Conservation (phyloP, 1,140 invertebrate genomes). For the Calycopis cecrops region DNA sequence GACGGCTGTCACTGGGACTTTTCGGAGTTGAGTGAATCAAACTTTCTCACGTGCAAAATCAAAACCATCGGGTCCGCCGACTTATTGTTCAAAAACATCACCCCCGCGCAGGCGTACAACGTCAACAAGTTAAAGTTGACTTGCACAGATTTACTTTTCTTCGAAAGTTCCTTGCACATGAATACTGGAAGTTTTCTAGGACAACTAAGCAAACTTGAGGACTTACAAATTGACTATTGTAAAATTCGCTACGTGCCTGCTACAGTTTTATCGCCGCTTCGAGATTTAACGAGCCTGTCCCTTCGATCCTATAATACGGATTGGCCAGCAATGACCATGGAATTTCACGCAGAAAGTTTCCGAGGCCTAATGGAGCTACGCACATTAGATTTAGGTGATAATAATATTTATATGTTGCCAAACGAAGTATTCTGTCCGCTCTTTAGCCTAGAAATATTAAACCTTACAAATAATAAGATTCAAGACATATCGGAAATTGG, state of each 20-base stretch:
- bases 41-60: constrained; percentile 81
- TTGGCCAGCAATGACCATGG: constrained; percentile 87
- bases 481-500: constrained; percentile 84
- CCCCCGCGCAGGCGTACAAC: constrained; percentile 79
- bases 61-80: constrained; percentile 83
- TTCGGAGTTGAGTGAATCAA: constrained; percentile 74
- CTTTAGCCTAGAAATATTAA: constrained; percentile 80
- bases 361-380: constrained; percentile 81
- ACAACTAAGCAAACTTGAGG: constrained; percentile 76
- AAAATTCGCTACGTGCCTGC: constrained; percentile 86
- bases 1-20: constrained; percentile 82
- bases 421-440: constrained; percentile 85
- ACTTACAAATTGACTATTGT: constrained; percentile 85
- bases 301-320: constrained; percentile 86
- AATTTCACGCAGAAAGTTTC: constrained; percentile 84
- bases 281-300: constrained; percentile 81
- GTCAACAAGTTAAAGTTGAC: constrained; percentile 82
- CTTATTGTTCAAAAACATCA: constrained; percentile 82
- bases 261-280: constrained; percentile 80
- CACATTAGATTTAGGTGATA: constrained; percentile 84
- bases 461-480: constrained; percentile 86
- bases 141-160: constrained; percentile 87
- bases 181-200: constrained; percentile 80
- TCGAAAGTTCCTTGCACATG: constrained; percentile 83
- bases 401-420: constrained; percentile 88